Evolutionary conservation across 2,888 invertebrate species (phyloP).

Genomic region (Habrosyne pyritoides): DNA sequence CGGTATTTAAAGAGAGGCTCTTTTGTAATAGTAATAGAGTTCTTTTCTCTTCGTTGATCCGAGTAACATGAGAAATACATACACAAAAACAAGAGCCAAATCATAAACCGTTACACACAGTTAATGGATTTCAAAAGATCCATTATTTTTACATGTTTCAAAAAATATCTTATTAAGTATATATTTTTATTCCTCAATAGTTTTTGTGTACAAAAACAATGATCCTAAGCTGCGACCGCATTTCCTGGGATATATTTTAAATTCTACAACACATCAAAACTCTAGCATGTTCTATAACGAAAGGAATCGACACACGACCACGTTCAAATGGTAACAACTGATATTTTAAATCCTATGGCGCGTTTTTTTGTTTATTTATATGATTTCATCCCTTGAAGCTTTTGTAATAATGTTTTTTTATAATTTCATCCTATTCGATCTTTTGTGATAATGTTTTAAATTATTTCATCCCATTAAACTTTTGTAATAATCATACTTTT

Average conservation of each 20-base stretch:
- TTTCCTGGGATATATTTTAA: conserved; percentile 49
- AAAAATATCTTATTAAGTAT: conserved; percentile 68
- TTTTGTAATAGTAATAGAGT: too few species aligned
- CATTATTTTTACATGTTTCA: conserved; percentile 70
- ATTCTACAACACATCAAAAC: conserved; percentile 71
- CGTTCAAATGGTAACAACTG: conserved; percentile 29
- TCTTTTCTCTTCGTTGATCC: background rate
- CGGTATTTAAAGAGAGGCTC: too few species aligned
- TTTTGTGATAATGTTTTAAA: too few species aligned
- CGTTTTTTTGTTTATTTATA: background rate
- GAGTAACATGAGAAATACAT: background rate
- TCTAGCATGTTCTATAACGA: conserved; percentile 74
- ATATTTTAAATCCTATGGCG: background rate
- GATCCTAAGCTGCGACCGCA: conserved; percentile 47
- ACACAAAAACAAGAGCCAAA: conserved; percentile 39
- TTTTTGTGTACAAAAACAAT: conserved; percentile 69
- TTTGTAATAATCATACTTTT: too few species aligned
- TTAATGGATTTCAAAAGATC: conserved; percentile 26
- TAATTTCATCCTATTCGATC: too few species aligned
- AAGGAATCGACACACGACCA: conserved; percentile 35
- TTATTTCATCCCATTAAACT: too few species aligned
- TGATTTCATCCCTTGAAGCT: too few species aligned
- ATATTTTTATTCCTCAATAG: conserved; percentile 34
- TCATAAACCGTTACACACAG: conserved; percentile 42
- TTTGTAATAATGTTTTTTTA: too few species aligned